Evolutionary conservation across 2,797 vertebrate genomes (phyloP).

Genomic region (Monodelphis domestica): DNA sequence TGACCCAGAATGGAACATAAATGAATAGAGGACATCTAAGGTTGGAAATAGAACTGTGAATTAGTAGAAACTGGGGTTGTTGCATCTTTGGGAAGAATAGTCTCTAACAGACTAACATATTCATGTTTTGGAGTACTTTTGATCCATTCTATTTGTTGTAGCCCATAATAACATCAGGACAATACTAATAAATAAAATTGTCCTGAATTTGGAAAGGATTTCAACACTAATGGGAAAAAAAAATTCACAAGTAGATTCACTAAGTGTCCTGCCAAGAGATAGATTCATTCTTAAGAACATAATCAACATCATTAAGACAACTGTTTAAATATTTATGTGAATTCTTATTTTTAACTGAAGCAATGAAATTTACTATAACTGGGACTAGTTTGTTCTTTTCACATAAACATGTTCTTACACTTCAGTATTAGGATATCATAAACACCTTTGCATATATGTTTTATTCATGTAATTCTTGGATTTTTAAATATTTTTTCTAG

Average conservation of each 20-base stretch:
- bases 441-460: slow-evolving; percentile 9
- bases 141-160: neutral
- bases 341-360: slow-evolving; percentile 53
- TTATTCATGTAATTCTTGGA: neutral
- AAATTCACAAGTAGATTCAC: neutral
- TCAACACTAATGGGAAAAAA: slow-evolving; percentile 18
- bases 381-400: neutral
- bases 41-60: neutral
- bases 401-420: neutral
- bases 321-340: slow-evolving; percentile 56
- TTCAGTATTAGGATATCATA: neutral
- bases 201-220: slow-evolving; percentile 34
- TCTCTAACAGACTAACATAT: neutral
- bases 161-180: neutral
- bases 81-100: neutral
- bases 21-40: neutral
- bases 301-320: neutral
- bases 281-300: neutral
- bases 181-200: neutral
- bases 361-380: slow-evolving; percentile 1
- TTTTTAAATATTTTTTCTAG: neutral
- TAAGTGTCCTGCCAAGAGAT: neutral
- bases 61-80: neutral
- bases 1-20: neutral
- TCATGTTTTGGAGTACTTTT: neutral